Evolutionary conservation across 2,888 invertebrate species (phyloP), one percentile per base, ranked within the genome.

Genomic region (Eristalis intricaria): DNA sequence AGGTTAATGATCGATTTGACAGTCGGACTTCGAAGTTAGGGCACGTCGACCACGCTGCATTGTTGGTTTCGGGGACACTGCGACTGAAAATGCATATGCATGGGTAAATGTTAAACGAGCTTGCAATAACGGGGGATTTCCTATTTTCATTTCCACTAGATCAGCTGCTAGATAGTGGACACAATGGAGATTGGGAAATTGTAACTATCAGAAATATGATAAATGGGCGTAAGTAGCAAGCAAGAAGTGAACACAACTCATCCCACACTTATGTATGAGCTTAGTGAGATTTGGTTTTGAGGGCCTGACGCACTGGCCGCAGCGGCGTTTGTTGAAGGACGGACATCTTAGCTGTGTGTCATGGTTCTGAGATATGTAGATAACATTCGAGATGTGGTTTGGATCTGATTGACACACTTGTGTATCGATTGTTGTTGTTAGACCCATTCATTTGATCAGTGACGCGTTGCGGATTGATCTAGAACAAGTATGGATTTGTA

Each of bases 1-100:
- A 84, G 83, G 83, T 84, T 84, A 78, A 64, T 64, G 22, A 40
- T 13, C n/a, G 73, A 68, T 83, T 78, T 50, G 69, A 38, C 64
- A 61, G 76, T 58, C 40, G 64, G 40, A 61, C 19, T 13, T 26
- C 60, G 32, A 61, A 19, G 56, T 69, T 38, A 64, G 26, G 32
- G 50, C 10, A 10, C 26, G 40, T 22, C 43, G 23, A 50, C 43
- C 60, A 64, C 29, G 61, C 70, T 73, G 29, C 43, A 40, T 43
- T 71, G 19, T 81, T 63, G 71, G 50, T 58, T 38, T 66, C 23
- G 58, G 50, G 19, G 60, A 13, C 66, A 23, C 29, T 82, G 60
- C 65, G 66, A 76, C 29, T 38, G 23, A 35, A 66, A 68, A 60
- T 60, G 26, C 69, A 77, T 50, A 77, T 77, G 69, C 69, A 69